Percentiles rank a stretch among this genome's conserved stretches.
These are phyloP conservation scores for Ceyx erithaca DNA, from an alignment of 2,797 vertebrate species.

Conservation along the genomic window DNA sequence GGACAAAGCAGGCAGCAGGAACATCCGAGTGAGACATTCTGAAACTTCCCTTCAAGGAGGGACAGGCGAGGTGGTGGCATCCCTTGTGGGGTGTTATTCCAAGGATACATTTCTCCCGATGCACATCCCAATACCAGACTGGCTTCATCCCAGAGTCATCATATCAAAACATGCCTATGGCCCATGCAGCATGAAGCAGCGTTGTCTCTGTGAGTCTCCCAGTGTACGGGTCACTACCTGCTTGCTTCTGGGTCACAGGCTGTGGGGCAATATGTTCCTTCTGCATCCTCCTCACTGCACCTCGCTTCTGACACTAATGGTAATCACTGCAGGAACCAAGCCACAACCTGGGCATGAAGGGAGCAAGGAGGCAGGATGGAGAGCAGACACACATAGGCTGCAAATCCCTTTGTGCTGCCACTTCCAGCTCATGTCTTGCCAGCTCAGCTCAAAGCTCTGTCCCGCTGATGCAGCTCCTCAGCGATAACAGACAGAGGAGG, in stretches of 20 bases:
- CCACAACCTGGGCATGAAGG: neutral
- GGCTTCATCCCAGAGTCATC: neutral
- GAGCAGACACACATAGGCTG: neutral
- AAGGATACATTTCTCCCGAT: neutral
- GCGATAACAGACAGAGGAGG: neutral
- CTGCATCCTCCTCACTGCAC: no score
- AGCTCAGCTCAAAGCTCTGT: neutral
- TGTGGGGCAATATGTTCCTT: rapidly evolving
- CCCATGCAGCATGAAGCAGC: neutral
- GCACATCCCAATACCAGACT: neutral
- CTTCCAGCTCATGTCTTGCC: neutral
- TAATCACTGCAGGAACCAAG: neutral
- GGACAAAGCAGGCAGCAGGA: neutral
- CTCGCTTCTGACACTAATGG: neutral
- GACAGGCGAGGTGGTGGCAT: neutral
- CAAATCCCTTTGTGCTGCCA: neutral
- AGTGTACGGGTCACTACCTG: neutral
- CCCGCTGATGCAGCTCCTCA: neutral
- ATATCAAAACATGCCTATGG: neutral
- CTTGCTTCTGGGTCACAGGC: neutral
- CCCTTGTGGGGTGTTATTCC: neutral
- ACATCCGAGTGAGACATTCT: neutral
- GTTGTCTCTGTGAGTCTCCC: neutral
- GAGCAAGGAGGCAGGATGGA: neutral
- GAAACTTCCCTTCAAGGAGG: neutral